phyloP scores from a whole-genome alignment of 2,888 invertebrate genomes.

The Drosophila tanythrix region DNA sequence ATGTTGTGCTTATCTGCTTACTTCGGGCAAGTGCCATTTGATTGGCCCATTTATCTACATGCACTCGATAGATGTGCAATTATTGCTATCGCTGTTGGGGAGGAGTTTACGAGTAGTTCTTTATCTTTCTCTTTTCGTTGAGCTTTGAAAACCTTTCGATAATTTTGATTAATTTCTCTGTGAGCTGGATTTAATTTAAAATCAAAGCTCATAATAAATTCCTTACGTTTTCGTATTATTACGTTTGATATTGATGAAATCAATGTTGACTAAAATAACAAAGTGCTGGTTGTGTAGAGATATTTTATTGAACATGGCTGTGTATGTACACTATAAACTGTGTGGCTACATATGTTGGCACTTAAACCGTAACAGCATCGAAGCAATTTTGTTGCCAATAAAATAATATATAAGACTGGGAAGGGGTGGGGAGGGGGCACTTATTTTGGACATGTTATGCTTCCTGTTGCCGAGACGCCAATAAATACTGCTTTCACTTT shows the following conservation, averaged over 20 bases:
- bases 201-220: background rate
- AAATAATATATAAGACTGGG: background rate
- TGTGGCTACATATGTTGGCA: background rate
- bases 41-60: background rate
- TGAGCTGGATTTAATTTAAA: background rate
- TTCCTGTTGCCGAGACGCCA: slow-evolving; percentile 2
- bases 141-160: background rate
- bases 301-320: background rate
- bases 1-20: background rate
- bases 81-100: background rate
- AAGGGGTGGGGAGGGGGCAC: background rate
- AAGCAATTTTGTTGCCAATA: slow-evolving; percentile 9
- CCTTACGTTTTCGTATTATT: background rate
- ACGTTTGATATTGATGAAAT: background rate
- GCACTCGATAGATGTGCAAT: background rate
- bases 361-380: background rate
- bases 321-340: background rate
- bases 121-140: background rate
- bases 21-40: background rate
- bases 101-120: background rate
- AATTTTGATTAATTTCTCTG: background rate
- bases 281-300: too few species aligned
- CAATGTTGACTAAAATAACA: too few species aligned
- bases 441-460: background rate
- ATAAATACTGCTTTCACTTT: slow-evolving; percentile 45